These are phyloP conservation scores for Notothenia rossii DNA, from an alignment of 2,113 vertebrate species.

Conservation along the genomic window DNA sequence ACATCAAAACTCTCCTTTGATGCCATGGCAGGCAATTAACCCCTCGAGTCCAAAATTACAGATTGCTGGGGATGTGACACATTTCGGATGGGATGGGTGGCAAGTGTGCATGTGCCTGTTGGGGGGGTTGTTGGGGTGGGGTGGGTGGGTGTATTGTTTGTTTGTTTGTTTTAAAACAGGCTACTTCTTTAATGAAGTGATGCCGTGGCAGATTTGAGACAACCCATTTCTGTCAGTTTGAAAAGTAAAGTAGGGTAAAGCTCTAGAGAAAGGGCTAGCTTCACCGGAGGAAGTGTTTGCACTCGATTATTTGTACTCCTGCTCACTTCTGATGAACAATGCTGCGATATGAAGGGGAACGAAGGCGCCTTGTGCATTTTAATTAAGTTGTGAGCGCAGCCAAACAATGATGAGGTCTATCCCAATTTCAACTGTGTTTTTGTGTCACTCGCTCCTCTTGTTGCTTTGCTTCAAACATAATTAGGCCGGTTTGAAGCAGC, in stretches of 20 bases:
- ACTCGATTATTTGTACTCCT: conserved; percentile 79
- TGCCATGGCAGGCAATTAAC: conserved; percentile 86
- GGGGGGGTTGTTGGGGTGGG: conserved; percentile 22
- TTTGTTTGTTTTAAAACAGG: conserved; percentile 83
- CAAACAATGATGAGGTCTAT: conserved; percentile 81
- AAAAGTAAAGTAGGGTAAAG: conserved; percentile 85
- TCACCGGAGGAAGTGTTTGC: conserved; percentile 81
- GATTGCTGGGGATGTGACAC: conserved; percentile 82
- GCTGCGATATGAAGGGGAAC: conserved; percentile 76
- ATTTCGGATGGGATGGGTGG: conserved; percentile 74
- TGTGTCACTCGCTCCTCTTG: conserved; percentile 69
- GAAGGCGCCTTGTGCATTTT: conserved; percentile 81
- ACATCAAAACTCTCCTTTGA: conserved; percentile 89
- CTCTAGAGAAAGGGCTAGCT: conserved; percentile 80
- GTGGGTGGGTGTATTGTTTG: conserved; percentile 61
- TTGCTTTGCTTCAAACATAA: conserved; percentile 78
- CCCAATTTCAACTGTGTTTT: conserved; percentile 74
- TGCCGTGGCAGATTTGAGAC: conserved; percentile 81
- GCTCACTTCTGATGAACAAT: conserved; percentile 81
- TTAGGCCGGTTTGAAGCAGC: conserved; percentile 63
- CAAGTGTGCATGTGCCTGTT: conserved; percentile 59
- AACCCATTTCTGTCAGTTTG: conserved; percentile 88
- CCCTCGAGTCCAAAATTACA: conserved; percentile 82
- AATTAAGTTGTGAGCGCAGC: conserved; percentile 80
- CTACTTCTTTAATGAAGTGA: conserved; percentile 82